Evolutionary conservation across 2,888 invertebrate species (phyloP), one percentile per base, ranked within the genome.

Genomic region (Cheilosia vulpina): DNA sequence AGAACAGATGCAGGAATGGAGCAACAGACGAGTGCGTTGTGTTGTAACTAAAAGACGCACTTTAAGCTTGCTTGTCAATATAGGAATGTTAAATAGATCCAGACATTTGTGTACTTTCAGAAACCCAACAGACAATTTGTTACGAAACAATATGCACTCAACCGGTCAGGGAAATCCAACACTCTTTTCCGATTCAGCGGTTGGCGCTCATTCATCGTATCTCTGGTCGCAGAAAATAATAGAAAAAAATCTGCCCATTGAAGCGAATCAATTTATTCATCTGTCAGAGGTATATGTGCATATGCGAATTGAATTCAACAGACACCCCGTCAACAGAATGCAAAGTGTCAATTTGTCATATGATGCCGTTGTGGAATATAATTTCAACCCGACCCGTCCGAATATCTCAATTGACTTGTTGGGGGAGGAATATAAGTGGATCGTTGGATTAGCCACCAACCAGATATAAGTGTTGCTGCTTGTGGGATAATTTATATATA

Each of bases 311-410:
- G 24, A 2, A 21, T 43, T 6, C n/a, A 19, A 27, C n/a, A 17
- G 27, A 34, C 52, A 62, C 62, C 11, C 24, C 21, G 45, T 45
- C 45, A 6, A n/a, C 15, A 21, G 27, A 27, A 19, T 55, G 38
- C 47, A 21, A 68, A 62, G 17, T 60, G 62, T 41, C 45, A 68
- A 83, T 68, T 73, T 83, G 79, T 72, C 72, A 83, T 79, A n/a
- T 55, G 62, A 63, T 43, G 19, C 66, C 50, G 62, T 17, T 55
- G 72, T 52, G 81, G 63, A n/a, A 17, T 58, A 52, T 60, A 31
- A 76, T 65, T 77, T 63, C 38, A 13, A 50, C 11, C 27, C 27
- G 27, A 31, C 31, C 4, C 15, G 52, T 45, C 34, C 21, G 21
- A 31, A 57, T 43, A 73, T 60, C 55, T 68, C 41, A 77, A 71